Evolutionary conservation across 2,888 invertebrate genomes (phyloP).

Genomic region (Acrocera orbiculus): DNA sequence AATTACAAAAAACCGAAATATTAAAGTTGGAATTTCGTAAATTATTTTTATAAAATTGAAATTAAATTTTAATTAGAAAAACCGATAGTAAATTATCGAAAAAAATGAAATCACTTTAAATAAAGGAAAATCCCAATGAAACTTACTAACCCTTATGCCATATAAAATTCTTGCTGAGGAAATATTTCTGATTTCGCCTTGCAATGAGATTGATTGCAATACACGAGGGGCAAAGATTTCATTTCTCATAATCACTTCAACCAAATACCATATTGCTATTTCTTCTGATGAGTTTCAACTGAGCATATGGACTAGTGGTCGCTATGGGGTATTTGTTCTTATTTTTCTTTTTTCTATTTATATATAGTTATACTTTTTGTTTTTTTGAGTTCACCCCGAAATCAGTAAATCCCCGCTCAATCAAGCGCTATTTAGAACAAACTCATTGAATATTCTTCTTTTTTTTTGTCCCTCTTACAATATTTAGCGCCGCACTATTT

Average conservation of each 20-base stretch:
- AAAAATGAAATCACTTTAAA: too few species aligned
- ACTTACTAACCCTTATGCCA: too few species aligned
- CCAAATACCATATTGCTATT: conserved; percentile 15
- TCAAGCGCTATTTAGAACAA: conserved; percentile 6
- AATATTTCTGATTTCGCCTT: too few species aligned
- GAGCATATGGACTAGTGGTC: conserved; percentile 21
- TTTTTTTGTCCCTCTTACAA: too few species aligned
- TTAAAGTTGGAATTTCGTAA: too few species aligned
- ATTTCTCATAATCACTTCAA: conserved; percentile 6
- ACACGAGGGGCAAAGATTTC: conserved; percentile 6
- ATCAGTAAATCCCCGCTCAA: conserved; percentile 7
- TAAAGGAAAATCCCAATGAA: too few species aligned
- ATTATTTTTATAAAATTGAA: too few species aligned
- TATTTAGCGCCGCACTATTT: neutral
- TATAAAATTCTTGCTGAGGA: conserved; percentile 6
- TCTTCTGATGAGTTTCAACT: conserved; percentile 15
- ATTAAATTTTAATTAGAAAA: too few species aligned
- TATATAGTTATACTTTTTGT: neutral
- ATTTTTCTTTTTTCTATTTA: neutral
- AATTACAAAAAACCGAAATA: too few species aligned
- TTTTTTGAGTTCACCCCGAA: neutral
- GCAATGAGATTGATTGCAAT: conserved; percentile 2
- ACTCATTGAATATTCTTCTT: conserved; percentile 1
- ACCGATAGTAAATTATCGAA: too few species aligned
- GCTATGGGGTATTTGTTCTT: conserved; percentile 10